A percentile compares a stretch with the other conserved stretches of the same genome.
Evolutionary conservation across 2,888 invertebrate species (phyloP).

Genomic region (Rapana venosa): DNA sequence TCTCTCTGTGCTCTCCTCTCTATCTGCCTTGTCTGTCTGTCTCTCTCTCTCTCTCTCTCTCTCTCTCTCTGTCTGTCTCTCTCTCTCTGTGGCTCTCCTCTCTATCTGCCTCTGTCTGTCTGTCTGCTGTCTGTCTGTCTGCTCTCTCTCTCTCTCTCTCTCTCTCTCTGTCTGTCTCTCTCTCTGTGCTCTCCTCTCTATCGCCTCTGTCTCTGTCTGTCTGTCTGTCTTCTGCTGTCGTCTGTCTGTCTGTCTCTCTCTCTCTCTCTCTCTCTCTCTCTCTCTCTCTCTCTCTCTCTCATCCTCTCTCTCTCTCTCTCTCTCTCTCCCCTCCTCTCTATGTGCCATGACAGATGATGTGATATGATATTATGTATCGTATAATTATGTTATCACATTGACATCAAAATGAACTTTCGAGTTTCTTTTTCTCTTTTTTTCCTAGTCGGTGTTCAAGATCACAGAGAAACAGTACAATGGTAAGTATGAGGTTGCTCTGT

Average conservation of each 20-base stretch:
- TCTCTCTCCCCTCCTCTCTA: not conserved
- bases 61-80: too few relatives aligned
- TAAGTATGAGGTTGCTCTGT: not conserved
- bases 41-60: too few relatives aligned
- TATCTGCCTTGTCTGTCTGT: not conserved
- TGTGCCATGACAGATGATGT: not conserved
- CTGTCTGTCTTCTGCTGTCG: not conserved
- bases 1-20: not conserved
- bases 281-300: conserved; percentile 17
- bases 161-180: not conserved
- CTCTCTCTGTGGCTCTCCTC: too few relatives aligned
- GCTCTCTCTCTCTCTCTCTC: not conserved
- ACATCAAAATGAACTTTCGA: not conserved
- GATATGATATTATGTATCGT: too few relatives aligned
- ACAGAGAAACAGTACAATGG: too few relatives aligned
- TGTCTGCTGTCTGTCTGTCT: too few relatives aligned
- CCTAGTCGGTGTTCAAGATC: not conserved
- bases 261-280: conserved; percentile 26
- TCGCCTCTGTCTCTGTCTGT: not conserved
- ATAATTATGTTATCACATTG: too few relatives aligned
- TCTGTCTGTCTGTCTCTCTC: not conserved
- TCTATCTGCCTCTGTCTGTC: too few relatives aligned
- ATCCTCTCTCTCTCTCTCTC: not conserved
- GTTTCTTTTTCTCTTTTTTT: not conserved
- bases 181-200: not conserved